Evolutionary conservation across 1,140 invertebrate genomes (phyloP), one percentile per base, ranked within the genome.

Genomic region (Phymastichus coffea): DNA sequence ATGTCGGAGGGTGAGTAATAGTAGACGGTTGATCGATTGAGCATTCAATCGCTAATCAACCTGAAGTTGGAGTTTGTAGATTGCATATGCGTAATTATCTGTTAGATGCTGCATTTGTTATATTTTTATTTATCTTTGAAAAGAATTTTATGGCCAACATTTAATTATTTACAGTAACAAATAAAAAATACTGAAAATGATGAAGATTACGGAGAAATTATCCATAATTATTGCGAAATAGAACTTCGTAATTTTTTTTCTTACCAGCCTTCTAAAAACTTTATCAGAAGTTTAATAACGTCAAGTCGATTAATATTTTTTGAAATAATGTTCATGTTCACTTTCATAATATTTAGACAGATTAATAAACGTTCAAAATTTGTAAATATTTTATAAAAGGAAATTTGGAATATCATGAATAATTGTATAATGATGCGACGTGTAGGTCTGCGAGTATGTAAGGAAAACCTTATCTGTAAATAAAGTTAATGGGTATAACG

Each of bases 1-100:
- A 84, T 61, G 74, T 82, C 62, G 82, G 82, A 61, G 83, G 83
- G 82, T 84, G 77, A 84, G 82, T 84, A 77, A 61, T 47, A 63
- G 60, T 47, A 28, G 58, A 56, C 25, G 48, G 15, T 54, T 57
- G 60, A 56, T 49, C n/a, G n/a, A n/a, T n/a, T 38, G 10, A 47
- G 53, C 41, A 19, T 48, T 60, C 52, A 37, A 52, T 43, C 26
- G 40, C 41, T 54, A 56, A 49, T 61, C 52, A 61, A 25, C 52
- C 49, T 33, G 26, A 15, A 25, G 22, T 47, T 49, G 37, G 30
- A 55, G 52, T 41, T 40, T 28, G 7, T 47, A 22, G 30, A 58
- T 33, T 15, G 44, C 30, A 2, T 43, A 33, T 8, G n/a, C 44
- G 44, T 55, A 44, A 19, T 35, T 55, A 44, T 61, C 40, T 48